Evolutionary conservation across 2,113 vertebrate species (phyloP).

Genomic region (Holacanthus passer): DNA sequence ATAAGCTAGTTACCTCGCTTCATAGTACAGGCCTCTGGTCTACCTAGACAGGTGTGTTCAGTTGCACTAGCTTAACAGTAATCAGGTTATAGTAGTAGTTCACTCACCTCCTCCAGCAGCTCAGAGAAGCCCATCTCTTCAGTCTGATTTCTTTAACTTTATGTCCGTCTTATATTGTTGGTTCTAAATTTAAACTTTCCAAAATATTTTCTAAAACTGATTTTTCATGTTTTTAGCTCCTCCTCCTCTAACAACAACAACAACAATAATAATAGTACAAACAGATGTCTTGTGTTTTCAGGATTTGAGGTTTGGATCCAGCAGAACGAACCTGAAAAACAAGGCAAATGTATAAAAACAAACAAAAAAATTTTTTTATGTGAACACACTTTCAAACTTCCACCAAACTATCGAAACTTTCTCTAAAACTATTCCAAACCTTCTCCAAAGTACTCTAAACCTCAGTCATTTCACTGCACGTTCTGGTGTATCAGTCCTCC

Average conservation of each 20-base stretch:
- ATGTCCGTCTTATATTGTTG: too few relatives aligned
- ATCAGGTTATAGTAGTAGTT: neutral
- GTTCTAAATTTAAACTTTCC: neutral
- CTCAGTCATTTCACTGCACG: neutral
- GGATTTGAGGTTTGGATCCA: neutral
- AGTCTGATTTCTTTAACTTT: too few relatives aligned
- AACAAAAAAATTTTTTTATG: neutral
- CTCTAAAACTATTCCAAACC: neutral
- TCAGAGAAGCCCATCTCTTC: constrained; percentile 81
- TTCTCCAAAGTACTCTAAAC: neutral
- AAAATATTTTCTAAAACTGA: neutral
- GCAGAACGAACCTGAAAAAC: constrained; percentile 10
- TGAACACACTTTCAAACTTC: neutral
- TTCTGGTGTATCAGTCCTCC: neutral
- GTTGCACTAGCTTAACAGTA: neutral
- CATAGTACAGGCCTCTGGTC: too few relatives aligned
- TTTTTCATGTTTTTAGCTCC: neutral
- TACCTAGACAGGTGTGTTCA: neutral
- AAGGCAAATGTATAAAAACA: neutral
- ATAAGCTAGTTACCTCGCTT: too few relatives aligned
- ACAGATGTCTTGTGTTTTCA: neutral
- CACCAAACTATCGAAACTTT: neutral
- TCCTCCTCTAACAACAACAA: neutral
- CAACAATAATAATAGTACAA: neutral
- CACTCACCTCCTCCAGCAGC: constrained; percentile 78